Percentiles rank a stretch among this genome's conserved stretches.
phyloP scores from a whole-genome alignment of 2,888 invertebrate species.

The Acanthosepion esculentum region DNA sequence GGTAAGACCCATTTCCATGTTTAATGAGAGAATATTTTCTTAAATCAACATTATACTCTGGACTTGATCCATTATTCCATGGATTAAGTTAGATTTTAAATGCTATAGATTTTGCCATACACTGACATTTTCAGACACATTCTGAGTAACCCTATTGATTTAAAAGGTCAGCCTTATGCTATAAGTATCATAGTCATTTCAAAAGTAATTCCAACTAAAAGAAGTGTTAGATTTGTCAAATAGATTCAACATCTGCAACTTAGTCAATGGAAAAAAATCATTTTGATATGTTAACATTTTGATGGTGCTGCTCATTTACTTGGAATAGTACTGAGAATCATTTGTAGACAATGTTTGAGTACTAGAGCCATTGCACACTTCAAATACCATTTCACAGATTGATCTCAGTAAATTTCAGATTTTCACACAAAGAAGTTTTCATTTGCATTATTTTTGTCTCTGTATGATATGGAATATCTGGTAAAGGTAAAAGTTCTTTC shows the following conservation, averaged over 20 bases:
- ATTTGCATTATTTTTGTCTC: not conserved
- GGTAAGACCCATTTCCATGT: not conserved
- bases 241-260: not conserved
- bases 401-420: not conserved
- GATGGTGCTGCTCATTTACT: not conserved
- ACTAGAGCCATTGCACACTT: not conserved
- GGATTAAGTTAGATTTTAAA: not conserved
- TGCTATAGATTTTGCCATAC: not conserved
- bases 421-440: not conserved
- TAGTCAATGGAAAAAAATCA: not conserved
- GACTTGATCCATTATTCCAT: not conserved
- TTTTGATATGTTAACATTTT: constrained; percentile 4
- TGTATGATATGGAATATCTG: too few species aligned
- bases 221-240: not conserved
- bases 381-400: not conserved
- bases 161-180: not conserved
- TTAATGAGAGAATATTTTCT: not conserved
- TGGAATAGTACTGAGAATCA: not conserved
- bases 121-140: not conserved
- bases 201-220: constrained; percentile 6
- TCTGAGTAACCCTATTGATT: not conserved
- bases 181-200: not conserved
- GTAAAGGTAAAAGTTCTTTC: not conserved
- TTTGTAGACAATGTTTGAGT: not conserved
- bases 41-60: not conserved